Evolutionary conservation across 2,113 vertebrate genomes (phyloP).

Genomic region (Malurus cyaneus): DNA sequence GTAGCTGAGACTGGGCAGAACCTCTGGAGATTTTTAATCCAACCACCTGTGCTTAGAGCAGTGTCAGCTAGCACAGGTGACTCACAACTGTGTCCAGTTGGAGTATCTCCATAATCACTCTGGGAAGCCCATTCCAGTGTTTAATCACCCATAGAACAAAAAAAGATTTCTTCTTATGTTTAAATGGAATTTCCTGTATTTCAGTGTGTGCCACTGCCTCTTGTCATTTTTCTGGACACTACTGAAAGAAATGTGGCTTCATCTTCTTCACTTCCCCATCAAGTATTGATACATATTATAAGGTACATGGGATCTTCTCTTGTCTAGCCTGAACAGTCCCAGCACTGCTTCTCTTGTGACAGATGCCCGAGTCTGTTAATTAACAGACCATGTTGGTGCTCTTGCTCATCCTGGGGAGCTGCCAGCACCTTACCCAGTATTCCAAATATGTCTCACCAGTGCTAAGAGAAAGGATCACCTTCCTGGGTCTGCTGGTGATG

Average conservation of each 20-base stretch:
- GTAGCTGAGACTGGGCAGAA: background rate
- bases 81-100: background rate
- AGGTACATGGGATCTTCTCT: background rate
- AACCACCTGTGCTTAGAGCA: background rate
- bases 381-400: background rate
- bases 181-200: background rate
- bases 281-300: background rate
- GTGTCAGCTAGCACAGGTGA: background rate
- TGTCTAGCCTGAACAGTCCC: background rate
- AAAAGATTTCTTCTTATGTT: background rate
- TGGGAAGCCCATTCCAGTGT: background rate
- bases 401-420: background rate
- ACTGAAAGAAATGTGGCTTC: background rate
- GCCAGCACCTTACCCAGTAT: background rate
- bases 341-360: background rate
- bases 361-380: background rate
- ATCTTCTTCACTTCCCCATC: background rate
- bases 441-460: background rate
- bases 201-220: background rate
- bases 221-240: background rate
- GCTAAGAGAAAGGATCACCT: background rate
- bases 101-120: background rate
- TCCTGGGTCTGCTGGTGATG: background rate
- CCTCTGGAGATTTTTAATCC: background rate
- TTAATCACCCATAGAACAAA: background rate